Percentiles rank a stretch among this genome's conserved stretches.
phyloP scores from a whole-genome alignment of 2,113 vertebrate genomes.

The Merops nubicus region DNA sequence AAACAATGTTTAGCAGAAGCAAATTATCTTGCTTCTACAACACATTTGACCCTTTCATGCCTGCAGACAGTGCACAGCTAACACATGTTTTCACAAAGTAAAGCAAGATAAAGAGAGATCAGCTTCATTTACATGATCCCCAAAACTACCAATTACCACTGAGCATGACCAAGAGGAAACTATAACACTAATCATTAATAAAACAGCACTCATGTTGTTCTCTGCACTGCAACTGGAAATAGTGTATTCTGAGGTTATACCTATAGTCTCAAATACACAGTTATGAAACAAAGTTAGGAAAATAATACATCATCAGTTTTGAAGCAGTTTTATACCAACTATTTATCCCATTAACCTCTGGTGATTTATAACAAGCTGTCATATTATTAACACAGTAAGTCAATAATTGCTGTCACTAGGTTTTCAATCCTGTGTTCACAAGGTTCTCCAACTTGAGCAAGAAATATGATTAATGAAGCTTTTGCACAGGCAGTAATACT shows the following conservation, averaged over 20 bases:
- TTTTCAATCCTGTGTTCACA: not conserved
- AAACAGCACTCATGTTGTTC: fast-evolving
- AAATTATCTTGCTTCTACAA: not conserved
- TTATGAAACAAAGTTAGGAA: slow-evolving; percentile 35
- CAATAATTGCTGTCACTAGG: slow-evolving; percentile 55
- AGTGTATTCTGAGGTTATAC: not conserved
- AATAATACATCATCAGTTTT: slow-evolving; percentile 33
- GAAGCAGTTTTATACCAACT: slow-evolving; percentile 30
- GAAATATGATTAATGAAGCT: slow-evolving; percentile 15
- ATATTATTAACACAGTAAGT: slow-evolving; percentile 60
- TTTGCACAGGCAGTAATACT: not conserved
- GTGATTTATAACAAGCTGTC: slow-evolving; percentile 56
- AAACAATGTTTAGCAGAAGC: not conserved
- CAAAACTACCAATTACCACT: no score
- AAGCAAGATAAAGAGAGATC: not conserved
- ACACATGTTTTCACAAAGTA: not conserved
- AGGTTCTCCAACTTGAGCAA: not conserved
- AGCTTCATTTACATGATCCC: not conserved
- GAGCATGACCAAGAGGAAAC: no score
- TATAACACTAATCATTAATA: no score
- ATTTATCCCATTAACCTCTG: slow-evolving; percentile 63
- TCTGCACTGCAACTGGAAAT: not conserved
- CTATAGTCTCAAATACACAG: slow-evolving; percentile 26
- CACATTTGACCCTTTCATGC: not conserved
- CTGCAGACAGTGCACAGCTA: not conserved